Evolutionary conservation across 2,113 vertebrate genomes (phyloP), one percentile per base, ranked within the genome.

Genomic region (Butastur rufipennis): DNA sequence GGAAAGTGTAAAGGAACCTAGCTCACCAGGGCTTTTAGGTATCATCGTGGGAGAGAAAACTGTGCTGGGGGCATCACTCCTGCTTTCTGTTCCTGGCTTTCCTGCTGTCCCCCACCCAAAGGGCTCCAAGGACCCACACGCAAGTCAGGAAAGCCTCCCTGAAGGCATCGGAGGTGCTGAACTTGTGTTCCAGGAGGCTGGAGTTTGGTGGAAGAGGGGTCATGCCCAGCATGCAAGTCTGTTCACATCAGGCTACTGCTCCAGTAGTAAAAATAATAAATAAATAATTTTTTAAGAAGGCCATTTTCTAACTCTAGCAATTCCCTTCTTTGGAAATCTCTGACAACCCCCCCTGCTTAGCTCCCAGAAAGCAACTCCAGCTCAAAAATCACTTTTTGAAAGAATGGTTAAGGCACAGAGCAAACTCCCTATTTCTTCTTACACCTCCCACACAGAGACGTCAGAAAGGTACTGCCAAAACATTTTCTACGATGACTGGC

Each of bases 381-480:
- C 56, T 95, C 52, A 68, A 84, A 92, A 91, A 79, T 87, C 52
- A 52, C 61, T 86, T 95, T 43, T 90, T 72, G 61, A 86, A 66
- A 84, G 73, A 89, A 70, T 15, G 13, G 62, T 81, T 79, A 82
- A 9, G 1, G 91, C 77, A 75, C 56, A 91, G 56, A 95, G 43
- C 12, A 7, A 91, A 68, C 29, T 95, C 72, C 18, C 6, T 84
- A 86, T 87, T 97, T 88, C 65, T 95, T 96, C 72, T 94, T 89
- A 95, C 91, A 94, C 94, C 70, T 96, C 96, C 97, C n/a, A 95
- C 97, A 79, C 83, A 89, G 62, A 89, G 81, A 55, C 89, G 88
- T 95, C 93, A 97, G 83, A 88, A 95, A 92, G 56, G 45, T 81
- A 92, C 86, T 96, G 94, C 94, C 96, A 97, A 95, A 95, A 88